phyloP scores from a whole-genome alignment of 2,113 vertebrate genomes.

The Canis aureus region DNA sequence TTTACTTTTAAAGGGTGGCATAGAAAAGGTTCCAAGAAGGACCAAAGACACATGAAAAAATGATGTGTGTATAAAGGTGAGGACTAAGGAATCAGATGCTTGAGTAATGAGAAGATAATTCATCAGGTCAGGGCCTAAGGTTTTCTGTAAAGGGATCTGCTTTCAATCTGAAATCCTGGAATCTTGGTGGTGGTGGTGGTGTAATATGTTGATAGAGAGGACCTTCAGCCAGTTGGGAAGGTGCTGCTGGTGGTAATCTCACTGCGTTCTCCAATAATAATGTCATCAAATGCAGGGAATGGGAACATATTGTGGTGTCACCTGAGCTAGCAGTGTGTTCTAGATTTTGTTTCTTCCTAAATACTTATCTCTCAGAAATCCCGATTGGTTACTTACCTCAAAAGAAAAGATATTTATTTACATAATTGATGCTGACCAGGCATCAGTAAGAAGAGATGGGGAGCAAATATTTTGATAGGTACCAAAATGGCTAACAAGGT shows the following conservation, averaged over 20 bases:
- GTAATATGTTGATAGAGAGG: background rate
- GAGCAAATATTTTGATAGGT: constrained; percentile 11
- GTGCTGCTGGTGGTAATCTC: background rate
- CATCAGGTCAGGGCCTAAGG: background rate
- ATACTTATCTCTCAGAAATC: background rate
- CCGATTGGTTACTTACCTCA: constrained; percentile 18
- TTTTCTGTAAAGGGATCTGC: background rate
- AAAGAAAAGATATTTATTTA: constrained; percentile 45
- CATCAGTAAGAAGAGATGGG: background rate
- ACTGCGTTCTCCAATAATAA: background rate
- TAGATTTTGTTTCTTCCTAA: constrained; percentile 40
- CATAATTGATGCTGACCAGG: background rate
- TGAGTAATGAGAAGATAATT: background rate
- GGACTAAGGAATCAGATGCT: background rate
- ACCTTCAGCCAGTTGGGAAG: background rate
- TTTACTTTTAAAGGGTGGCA: background rate
- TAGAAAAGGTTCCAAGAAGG: constrained; percentile 14
- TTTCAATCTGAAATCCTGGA: background rate
- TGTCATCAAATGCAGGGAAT: background rate
- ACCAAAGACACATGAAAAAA: background rate
- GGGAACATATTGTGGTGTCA: background rate
- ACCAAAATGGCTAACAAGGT: background rate
- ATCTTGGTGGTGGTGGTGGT: background rate
- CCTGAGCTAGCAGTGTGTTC: background rate
- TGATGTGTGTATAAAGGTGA: background rate